Percentiles rank a stretch among this genome's conserved stretches.
These are phyloP conservation scores for Chromis chromis DNA, from an alignment of 2,797 vertebrate genomes.

Conservation along the genomic window DNA sequence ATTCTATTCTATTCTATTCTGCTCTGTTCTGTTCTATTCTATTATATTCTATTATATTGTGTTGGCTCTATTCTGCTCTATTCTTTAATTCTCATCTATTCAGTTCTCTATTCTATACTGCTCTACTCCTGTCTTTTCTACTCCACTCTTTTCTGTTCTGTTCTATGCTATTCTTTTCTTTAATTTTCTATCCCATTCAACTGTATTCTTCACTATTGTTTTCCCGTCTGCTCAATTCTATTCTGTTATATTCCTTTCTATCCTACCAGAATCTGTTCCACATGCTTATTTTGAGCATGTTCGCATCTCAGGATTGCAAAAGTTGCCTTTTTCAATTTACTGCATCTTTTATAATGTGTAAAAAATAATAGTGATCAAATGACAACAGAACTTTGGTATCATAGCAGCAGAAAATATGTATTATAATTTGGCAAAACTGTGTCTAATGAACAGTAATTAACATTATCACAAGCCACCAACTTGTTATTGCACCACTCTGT, in stretches of 20 bases:
- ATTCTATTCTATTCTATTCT: neutral
- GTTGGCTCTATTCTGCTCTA: neutral
- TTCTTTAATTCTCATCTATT: neutral
- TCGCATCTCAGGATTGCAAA: neutral
- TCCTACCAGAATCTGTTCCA: neutral
- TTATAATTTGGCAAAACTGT: neutral
- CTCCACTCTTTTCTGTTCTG: neutral
- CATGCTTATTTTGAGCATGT: neutral
- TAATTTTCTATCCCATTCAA: neutral
- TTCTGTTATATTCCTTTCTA: neutral
- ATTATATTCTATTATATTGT: neutral
- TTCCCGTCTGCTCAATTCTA: too few species aligned
- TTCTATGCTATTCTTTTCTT: neutral
- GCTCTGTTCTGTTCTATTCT: neutral
- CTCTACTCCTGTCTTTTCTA: neutral
- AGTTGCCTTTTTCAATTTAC: neutral
- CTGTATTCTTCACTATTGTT: too few species aligned
- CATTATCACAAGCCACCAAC: neutral
- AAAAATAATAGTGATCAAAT: neutral
- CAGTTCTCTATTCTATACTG: neutral
- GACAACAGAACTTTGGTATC: neutral
- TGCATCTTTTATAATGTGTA: neutral
- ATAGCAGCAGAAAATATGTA: neutral
- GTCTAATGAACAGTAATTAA: neutral
- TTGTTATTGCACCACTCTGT: conserved; percentile 2